Percentiles rank a stretch among this genome's conserved stretches.
Evolutionary conservation across 1,140 invertebrate species (phyloP).

Genomic region (Cryptotermes secundus): DNA sequence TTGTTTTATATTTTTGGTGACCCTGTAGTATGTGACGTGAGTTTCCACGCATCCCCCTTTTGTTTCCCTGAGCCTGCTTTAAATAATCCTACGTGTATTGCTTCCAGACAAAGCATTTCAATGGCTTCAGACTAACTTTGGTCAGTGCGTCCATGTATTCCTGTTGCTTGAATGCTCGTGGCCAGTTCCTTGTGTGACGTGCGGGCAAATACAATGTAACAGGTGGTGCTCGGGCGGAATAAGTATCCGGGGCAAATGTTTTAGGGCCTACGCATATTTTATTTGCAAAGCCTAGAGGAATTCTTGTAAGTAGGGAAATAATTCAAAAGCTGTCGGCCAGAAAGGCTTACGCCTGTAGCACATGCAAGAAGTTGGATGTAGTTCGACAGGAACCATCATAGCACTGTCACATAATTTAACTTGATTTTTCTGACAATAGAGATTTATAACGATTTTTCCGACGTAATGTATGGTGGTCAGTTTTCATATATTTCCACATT

Average conservation of each 20-base stretch:
- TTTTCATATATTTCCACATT: too few species aligned
- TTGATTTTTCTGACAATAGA: too few species aligned
- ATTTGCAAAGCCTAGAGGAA: not conserved
- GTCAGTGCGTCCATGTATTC: not conserved
- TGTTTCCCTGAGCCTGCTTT: not conserved
- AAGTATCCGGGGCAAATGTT: not conserved
- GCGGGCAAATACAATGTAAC: constrained; percentile 4
- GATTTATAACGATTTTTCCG: too few species aligned
- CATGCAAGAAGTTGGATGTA: not conserved
- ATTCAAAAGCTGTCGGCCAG: not conserved
- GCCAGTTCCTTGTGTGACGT: not conserved
- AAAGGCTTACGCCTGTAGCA: too few species aligned
- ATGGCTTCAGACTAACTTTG: not conserved
- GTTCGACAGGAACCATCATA: too few species aligned
- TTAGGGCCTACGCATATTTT: not conserved
- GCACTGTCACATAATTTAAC: too few species aligned
- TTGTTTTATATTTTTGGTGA: not conserved
- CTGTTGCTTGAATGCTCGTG: not conserved
- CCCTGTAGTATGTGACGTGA: not conserved
- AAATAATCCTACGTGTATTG: not conserved
- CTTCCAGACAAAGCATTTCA: not conserved
- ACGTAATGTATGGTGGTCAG: too few species aligned
- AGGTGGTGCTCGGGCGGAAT: not conserved
- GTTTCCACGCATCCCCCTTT: not conserved
- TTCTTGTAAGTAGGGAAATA: not conserved